Evolutionary conservation across 2,888 invertebrate species (phyloP).

Genomic region (Lithophane ornitopus): DNA sequence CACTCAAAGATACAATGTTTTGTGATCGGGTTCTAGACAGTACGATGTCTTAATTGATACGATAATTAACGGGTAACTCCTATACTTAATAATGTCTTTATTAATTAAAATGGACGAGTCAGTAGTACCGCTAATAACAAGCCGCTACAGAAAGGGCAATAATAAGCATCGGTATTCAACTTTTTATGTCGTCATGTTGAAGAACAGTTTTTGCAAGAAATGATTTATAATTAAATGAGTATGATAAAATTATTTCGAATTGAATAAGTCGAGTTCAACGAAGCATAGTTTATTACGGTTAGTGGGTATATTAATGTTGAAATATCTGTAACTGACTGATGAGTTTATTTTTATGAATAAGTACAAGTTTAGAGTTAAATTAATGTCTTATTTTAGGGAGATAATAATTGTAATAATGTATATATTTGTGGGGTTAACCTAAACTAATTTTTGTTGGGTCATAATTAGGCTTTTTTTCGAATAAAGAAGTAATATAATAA

Average conservation of each 20-base stretch:
- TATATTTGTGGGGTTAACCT: no score
- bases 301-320: neutral
- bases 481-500: neutral
- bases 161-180: neutral
- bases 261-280: neutral
- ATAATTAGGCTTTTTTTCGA: neutral
- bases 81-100: constrained; percentile 47
- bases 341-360: neutral
- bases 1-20: constrained; percentile 18
- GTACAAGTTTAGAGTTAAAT: neutral
- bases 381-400: neutral
- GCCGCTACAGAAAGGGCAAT: neutral
- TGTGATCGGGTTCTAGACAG: constrained; percentile 27
- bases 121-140: constrained; percentile 39
- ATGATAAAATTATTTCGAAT: neutral
- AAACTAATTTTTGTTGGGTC: neutral
- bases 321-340: neutral
- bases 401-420: neutral
- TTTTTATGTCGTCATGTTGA: constrained; percentile 6
- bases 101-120: constrained; percentile 40
- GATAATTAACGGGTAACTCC: constrained; percentile 31
- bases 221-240: constrained; percentile 12
- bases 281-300: neutral
- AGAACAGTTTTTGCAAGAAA: constrained; percentile 14
- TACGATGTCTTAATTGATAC: constrained; percentile 43